Base-by-base conservation (phyloP, 2,797 vertebrate species). In the Pipistrellus pipistrellus region DNA sequence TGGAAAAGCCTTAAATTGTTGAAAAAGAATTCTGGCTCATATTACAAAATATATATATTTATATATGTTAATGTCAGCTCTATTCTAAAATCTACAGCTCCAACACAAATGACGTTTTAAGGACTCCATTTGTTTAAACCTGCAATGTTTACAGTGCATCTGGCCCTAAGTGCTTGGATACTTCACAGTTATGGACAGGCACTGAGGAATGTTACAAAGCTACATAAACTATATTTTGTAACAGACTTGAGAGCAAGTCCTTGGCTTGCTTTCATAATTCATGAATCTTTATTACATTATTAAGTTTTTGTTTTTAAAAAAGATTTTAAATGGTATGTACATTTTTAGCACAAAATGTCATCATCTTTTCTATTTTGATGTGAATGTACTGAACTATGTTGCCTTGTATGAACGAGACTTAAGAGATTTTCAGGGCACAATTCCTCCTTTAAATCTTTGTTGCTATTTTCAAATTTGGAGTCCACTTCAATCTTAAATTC, bases 121-220 rank as follows among this genome's bases (percentile, higher is more conserved):
- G 98, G 98, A 99, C 98, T 98, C 99, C 98, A 98, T 98, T 98
- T 98, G 97, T 98, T 94, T 98, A 98, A 98, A 98, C 98, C 98
- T 98, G 98, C 98, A 98, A 98, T 98, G 98, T 98, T 98, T 98
- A 98, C 98, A 98, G 98, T 98, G 98, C 98, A 98, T 98, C 98
- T 98, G 98, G 98, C 98, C 99, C 98, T 98, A 99, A 99, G 98
- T 99, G 99, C 99, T 99, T 98, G 96, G 98, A 98, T 98, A 98
- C 97, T 98, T 99, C 98, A 99, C 99, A 99, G 99, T 99, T 98
- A 98, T 96, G 98, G 98, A 99, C 98, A 99, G 99, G 99, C 99
- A 99, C 99, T 99, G 99, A 99, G 98, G 99, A 99, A 99, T 99
- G 99, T 99, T 98, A 98, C 98, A 98, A 98, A 98, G 98, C 98